A percentile compares a stretch with the other conserved stretches of the same genome.
Evolutionary conservation across 1,140 invertebrate species (phyloP).

Genomic region (Drosophila paulistorum): DNA sequence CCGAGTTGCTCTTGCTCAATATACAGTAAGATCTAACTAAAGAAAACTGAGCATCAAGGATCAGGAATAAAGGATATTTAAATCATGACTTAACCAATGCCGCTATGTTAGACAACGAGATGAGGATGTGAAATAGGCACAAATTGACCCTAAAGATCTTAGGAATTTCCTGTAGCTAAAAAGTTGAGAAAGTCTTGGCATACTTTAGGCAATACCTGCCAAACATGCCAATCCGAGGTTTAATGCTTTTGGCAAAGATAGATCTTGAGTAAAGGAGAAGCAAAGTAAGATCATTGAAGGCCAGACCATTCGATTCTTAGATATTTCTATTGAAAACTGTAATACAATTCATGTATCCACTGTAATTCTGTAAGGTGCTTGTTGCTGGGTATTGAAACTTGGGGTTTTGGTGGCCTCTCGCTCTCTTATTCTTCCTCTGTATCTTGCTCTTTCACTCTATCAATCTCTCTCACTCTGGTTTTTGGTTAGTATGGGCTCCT

Average conservation of each 20-base stretch:
- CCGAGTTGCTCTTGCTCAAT: conserved; percentile 13
- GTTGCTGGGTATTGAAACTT: conserved; percentile 51
- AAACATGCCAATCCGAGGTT: no score
- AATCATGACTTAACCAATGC: background rate
- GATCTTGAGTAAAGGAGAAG: no score
- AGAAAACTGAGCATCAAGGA: background rate
- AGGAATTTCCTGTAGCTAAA: no score
- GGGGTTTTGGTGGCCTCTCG: conserved; percentile 47
- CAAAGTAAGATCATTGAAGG: no score
- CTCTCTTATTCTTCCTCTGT: background rate
- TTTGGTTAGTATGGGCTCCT: conserved; percentile 40
- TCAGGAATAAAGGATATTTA: background rate
- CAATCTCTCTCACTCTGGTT: conserved; percentile 3
- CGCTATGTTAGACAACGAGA: no score
- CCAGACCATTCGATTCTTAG: background rate
- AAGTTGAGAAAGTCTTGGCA: no score
- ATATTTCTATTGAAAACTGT: background rate
- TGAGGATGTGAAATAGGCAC: no score
- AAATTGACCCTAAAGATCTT: no score
- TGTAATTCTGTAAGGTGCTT: conserved; percentile 44
- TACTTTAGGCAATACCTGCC: no score
- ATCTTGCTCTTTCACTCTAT: conserved; percentile 3
- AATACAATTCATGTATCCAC: conserved; percentile 24
- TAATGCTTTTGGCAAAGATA: no score
- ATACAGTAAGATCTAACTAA: background rate